phyloP scores from a whole-genome alignment of 2,888 invertebrate species.

The Mantis religiosa region DNA sequence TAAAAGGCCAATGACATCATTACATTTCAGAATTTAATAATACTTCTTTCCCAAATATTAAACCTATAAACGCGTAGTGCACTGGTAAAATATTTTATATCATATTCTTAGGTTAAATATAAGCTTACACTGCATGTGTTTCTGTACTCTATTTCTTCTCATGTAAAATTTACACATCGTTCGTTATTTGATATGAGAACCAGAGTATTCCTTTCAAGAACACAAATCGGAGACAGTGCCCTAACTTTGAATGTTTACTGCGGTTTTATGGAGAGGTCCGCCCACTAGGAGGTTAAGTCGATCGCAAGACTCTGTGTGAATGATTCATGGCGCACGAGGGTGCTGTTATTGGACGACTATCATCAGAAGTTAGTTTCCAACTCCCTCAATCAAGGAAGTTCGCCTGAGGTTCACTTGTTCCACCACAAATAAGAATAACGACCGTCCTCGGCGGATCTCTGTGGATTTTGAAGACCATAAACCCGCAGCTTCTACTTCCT shows the following conservation, averaged over 20 bases:
- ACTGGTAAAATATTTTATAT: too few species aligned
- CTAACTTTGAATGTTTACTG: too few species aligned
- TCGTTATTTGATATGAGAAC: too few species aligned
- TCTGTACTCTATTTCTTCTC: too few species aligned
- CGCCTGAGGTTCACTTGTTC: neutral
- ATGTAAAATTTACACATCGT: too few species aligned
- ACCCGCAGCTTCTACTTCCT: neutral
- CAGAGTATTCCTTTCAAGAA: too few species aligned
- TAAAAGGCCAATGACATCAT: too few species aligned
- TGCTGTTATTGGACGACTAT: constrained; percentile 34
- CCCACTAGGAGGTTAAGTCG: neutral
- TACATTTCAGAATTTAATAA: too few species aligned
- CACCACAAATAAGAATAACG: neutral
- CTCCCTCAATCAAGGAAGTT: neutral
- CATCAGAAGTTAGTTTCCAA: constrained; percentile 24
- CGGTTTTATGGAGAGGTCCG: neutral
- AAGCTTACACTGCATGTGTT: too few species aligned
- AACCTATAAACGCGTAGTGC: too few species aligned
- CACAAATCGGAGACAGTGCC: neutral
- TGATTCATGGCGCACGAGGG: constrained; percentile 25
- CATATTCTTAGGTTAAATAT: too few species aligned
- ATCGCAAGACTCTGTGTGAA: neutral
- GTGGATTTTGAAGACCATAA: neutral
- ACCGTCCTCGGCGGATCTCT: neutral
- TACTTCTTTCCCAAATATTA: too few species aligned